Evolutionary conservation across 2,888 invertebrate species (phyloP).

Genomic region (Argyresthia goedartella): DNA sequence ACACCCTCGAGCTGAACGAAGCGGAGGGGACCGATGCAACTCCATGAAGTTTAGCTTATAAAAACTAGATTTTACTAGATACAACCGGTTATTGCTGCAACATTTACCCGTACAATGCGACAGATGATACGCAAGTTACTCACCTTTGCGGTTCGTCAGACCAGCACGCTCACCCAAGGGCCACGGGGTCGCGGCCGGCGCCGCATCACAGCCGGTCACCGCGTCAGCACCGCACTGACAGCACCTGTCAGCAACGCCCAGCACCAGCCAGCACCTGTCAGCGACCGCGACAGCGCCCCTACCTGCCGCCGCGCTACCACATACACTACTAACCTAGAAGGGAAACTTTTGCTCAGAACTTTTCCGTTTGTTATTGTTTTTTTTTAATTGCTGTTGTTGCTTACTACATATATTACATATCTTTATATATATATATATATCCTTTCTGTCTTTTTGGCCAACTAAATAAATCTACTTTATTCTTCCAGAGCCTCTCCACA

Average conservation of each 20-base stretch:
- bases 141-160: conserved; percentile 65
- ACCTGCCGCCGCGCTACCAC: background rate
- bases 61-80: too few species aligned
- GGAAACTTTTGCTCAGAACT: background rate
- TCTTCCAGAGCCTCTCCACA: too few species aligned
- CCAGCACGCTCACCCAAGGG: conserved; percentile 31
- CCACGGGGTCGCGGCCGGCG: conserved; percentile 37
- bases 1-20: too few species aligned
- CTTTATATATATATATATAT: too few species aligned
- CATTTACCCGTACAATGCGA: too few species aligned
- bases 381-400: background rate
- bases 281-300: conserved; percentile 24
- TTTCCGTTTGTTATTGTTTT: background rate
- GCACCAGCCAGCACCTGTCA: conserved; percentile 16
- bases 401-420: too few species aligned
- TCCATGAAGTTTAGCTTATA: too few species aligned
- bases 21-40: too few species aligned
- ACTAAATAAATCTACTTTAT: too few species aligned
- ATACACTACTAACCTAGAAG: background rate
- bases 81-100: too few species aligned
- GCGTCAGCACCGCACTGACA: conserved; percentile 15
- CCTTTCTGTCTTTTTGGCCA: too few species aligned
- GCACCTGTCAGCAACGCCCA: conserved; percentile 15
- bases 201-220: conserved; percentile 45
- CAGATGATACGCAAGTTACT: conserved; percentile 14